Conservation (phyloP, 1,140 invertebrate species). For the Panagrolaimus sp. region DNA sequence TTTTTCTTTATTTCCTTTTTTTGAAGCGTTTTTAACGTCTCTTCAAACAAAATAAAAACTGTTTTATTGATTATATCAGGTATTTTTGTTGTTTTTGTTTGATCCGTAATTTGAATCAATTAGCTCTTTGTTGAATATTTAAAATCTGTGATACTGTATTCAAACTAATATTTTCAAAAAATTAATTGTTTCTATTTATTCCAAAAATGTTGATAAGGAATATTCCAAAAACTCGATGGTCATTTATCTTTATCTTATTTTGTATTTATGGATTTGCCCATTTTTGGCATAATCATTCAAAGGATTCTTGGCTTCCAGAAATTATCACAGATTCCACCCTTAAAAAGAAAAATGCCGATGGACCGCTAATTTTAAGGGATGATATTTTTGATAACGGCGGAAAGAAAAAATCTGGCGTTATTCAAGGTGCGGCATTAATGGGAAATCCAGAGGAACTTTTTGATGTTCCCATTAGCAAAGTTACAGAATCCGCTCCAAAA, state of each 20-base stretch:
- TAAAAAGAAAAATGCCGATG: constrained; percentile 39
- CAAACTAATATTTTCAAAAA: neutral
- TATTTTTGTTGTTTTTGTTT: neutral
- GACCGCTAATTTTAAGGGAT: constrained; percentile 30
- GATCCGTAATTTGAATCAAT: neutral
- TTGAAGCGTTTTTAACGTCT: too few relatives aligned
- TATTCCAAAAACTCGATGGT: neutral
- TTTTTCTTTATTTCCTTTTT: too few relatives aligned
- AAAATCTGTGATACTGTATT: neutral
- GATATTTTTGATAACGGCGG: constrained; percentile 27
- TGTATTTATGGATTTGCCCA: neutral
- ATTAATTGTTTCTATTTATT: neutral
- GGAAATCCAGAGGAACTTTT: neutral
- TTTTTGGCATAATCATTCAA: neutral
- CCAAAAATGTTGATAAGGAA: neutral
- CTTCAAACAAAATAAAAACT: too few relatives aligned
- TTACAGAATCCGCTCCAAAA: neutral
- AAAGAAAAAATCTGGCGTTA: neutral
- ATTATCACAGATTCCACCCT: constrained; percentile 3
- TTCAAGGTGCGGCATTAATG: constrained; percentile 4
- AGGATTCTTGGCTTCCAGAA: neutral
- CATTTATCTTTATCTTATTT: neutral
- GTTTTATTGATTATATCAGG: neutral
- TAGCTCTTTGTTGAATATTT: neutral
- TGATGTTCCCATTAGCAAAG: neutral